Evolutionary conservation across 2,888 invertebrate genomes (phyloP), one percentile per base, ranked within the genome.

Genomic region (Patella caerulea): DNA sequence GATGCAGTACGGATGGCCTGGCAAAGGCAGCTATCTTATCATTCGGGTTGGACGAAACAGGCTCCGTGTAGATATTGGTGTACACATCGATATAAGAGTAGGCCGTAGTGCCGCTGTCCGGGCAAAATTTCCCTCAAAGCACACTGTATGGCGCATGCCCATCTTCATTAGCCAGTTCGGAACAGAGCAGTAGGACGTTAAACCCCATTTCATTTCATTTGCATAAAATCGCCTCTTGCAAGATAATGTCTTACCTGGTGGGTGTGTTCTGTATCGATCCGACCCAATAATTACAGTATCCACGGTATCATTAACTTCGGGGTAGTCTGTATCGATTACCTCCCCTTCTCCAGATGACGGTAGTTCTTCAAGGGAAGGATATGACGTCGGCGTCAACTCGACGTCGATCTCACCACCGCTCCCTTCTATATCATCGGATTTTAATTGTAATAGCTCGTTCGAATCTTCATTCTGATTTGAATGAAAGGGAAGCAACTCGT

Each of bases 271-370:
- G 24, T 24, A 24, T 19, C 0, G 11, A 24, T 65, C 24, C 11
- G 5, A 12, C 12, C 65, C 65, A 24, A 65, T 24, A 24, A 65
- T 24, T 65, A 65, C 65, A 24, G 65, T 65, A 24, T 65, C 65
- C 19, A 65, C 24, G 12, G 19, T 65, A 65, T 65, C 65, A 65
- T 65, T 65, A 24, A 12, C 24, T 24, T 65, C 65, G 11, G 19
- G 17, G 17, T 17, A 19, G 34, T 52, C 65, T 59, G 34, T 65
- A 34, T 5, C 17, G 17, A 74, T 45, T 17, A 59, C 29, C 15
- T 74, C 74, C 34, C 74, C 74, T 65, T 74, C 74, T 11, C 74
- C 74, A 34, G 74, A 74, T 53, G 53, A 74, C 14, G 52, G 24
- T 24, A 74, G 59, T n/a, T 74, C 74, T 24, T 65, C 74, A 17